Evolutionary conservation across 2,797 vertebrate genomes (phyloP), one percentile per base, ranked within the genome.

Genomic region (Pangasius mekongensis): DNA sequence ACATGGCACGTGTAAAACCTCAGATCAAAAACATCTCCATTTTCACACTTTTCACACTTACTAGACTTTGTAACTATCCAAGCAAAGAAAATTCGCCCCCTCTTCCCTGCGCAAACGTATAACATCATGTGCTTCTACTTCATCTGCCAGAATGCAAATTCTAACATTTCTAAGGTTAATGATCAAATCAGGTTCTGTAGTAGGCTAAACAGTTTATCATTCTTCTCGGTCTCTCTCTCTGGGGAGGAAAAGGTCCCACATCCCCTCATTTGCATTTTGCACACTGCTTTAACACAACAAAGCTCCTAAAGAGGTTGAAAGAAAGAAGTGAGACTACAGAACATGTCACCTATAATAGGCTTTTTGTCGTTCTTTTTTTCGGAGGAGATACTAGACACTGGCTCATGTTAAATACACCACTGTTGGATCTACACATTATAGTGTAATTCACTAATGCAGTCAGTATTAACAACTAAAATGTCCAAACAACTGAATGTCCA

Each of bases 241-340:
- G 8, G 49, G 69, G 56, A 86, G 73, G 73, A 89, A 87, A 64
- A 77, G 69, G 54, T 86, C 52, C 56, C 39, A 62, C 60, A 76
- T 76, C 80, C 88, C 86, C 83, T 90, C 76, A 88, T 90, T 90
- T 90, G 87, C 89, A 90, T 91, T 49, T 47, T 89, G 83, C 85
- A 90, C 88, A 49, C 69, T 86, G 78, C 80, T 83, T 67, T 76
- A 86, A 83, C 73, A 76, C 47, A 87, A 84, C 73, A 83, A 87
- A 84, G 84, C 78, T 64, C 2, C 36, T 73, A 73, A 87, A 73
- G 24, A 83, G 30, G 43, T 24, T 54, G 22, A 87, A 89, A 67
- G 80, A 77, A 86, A 78, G 33, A 84, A 30, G 58, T 66, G 47
- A 83, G 80, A 30, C 47, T 36, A 58, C 69, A 14, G 47, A 39